Base-by-base conservation (phyloP, 2,113 vertebrate genomes). In the Typhlomys cinereus region DNA sequence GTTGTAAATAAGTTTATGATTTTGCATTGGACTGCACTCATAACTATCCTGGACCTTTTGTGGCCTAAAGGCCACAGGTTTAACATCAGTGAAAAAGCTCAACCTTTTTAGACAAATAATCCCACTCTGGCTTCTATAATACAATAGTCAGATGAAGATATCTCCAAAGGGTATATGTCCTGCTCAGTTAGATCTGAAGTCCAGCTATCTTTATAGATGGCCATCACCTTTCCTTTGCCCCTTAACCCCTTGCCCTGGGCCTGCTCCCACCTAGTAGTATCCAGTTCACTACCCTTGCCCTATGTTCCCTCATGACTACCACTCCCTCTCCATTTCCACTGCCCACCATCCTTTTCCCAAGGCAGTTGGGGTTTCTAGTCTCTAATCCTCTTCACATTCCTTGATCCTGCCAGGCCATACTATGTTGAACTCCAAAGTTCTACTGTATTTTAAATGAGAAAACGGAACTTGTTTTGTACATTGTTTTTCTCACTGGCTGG, bases 61-160 rank as follows among this genome's bases (percentile, higher is more conserved):
- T 82, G 36, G 36, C 12, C 54, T 41, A 23, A 59, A 59, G 36
- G 54, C 23, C 54, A 18, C 54, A 14, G 52, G 46, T 2, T 48
- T 27, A 29, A n/a, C n/a, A 48, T 13, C 31, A 4, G 39, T 64
- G 20, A 11, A 74, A n/a, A 46, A 81, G 10, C 36, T 94, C 85
- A 87, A 41, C 23, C 36, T 71, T 75, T 95, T 85, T n/a, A n/a
- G 48, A 79, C 48, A 95, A 66, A n/a, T 31, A 69, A n/a, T 5
- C 50, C 48, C 29, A 34, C 27, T 84, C 76, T 75, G 78, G 91
- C n/a, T 79, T 57, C 70, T 90, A 10, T 80, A 59, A 27, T 61
- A 64, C 66, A 59, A 62, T 69, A 70, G 83, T 70, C 50, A 79
- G 92, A 52, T 78, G n/a, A 81, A 82, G 29, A 36, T 83, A 81